phyloP scores from a whole-genome alignment of 2,888 invertebrate species.

The Hyles lineata region DNA sequence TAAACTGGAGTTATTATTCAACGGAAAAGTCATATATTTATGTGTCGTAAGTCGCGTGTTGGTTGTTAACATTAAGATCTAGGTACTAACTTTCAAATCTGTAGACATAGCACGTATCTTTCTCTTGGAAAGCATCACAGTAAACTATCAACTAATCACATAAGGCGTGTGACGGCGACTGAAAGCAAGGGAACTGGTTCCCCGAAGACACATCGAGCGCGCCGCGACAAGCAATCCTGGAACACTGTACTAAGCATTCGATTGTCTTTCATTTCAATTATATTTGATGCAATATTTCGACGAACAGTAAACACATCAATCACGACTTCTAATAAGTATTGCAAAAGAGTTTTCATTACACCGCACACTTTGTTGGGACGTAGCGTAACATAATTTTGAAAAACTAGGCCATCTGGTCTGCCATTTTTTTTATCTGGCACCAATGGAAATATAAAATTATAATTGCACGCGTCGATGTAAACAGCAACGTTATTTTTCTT shows the following conservation, averaged over 20 bases:
- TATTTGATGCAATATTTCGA: constrained; percentile 57
- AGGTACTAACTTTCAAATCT: constrained; percentile 54
- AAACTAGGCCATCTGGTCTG: constrained; percentile 8
- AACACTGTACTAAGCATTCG: constrained; percentile 75
- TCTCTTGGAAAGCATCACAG: constrained; percentile 40
- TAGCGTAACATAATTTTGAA: neutral
- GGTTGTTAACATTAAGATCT: constrained; percentile 43
- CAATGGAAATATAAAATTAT: constrained; percentile 37
- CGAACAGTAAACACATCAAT: constrained; percentile 61
- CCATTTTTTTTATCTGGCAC: constrained; percentile 17
- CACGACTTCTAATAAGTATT: constrained; percentile 37
- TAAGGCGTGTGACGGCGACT: constrained; percentile 50
- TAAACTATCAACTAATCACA: constrained; percentile 43
- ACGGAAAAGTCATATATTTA: constrained; percentile 21
- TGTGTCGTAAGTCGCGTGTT: constrained; percentile 32
- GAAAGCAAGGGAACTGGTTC: constrained; percentile 56
- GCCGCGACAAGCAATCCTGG: constrained; percentile 64
- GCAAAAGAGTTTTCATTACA: constrained; percentile 7
- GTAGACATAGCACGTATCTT: constrained; percentile 46
- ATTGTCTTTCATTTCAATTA: constrained; percentile 64
- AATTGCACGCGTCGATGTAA: constrained; percentile 39
- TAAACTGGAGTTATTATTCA: constrained; percentile 1
- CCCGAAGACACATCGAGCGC: constrained; percentile 56
- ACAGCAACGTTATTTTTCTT: constrained; percentile 38
- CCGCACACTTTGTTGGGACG: neutral